These are phyloP conservation scores for Thryonomys swinderianus DNA, from an alignment of 2,113 vertebrate species.

Conservation along the genomic window DNA sequence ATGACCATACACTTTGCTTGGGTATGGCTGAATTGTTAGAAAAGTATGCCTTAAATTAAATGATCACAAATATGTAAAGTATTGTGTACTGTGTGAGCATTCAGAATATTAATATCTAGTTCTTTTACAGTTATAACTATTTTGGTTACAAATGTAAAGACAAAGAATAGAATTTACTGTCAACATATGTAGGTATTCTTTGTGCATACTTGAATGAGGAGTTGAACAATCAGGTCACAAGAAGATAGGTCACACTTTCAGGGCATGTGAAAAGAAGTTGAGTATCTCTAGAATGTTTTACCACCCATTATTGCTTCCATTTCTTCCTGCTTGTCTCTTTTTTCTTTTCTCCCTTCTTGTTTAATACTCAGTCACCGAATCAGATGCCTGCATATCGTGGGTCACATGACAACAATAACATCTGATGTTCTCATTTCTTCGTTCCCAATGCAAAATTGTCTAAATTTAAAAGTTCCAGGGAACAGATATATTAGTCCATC, in stretches of 20 bases:
- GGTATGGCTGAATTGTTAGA: not conserved
- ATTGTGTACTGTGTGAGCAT: not conserved
- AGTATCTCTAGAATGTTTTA: not conserved
- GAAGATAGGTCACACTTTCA: not conserved
- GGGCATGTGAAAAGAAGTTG: not conserved
- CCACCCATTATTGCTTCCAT: not conserved
- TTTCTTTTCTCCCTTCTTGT: not conserved
- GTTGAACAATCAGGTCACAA: not conserved
- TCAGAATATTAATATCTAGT: not conserved
- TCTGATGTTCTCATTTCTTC: not conserved
- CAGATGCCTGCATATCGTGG: not conserved
- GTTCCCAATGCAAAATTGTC: not conserved
- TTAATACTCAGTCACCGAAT: not conserved
- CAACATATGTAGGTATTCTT: not conserved
- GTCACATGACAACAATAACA: rapidly evolving
- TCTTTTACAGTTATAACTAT: not conserved
- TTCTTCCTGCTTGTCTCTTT: not conserved
- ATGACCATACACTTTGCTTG: not conserved
- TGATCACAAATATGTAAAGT: not conserved
- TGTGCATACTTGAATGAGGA: not conserved
- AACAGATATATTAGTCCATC: not conserved
- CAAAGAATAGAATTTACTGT: not conserved
- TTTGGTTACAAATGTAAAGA: not conserved
- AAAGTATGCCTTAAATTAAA: not conserved
- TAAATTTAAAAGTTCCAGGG: not conserved